These are phyloP conservation scores for Nomada fucata DNA, from an alignment of 2,888 invertebrate species.

Conservation along the genomic window DNA sequence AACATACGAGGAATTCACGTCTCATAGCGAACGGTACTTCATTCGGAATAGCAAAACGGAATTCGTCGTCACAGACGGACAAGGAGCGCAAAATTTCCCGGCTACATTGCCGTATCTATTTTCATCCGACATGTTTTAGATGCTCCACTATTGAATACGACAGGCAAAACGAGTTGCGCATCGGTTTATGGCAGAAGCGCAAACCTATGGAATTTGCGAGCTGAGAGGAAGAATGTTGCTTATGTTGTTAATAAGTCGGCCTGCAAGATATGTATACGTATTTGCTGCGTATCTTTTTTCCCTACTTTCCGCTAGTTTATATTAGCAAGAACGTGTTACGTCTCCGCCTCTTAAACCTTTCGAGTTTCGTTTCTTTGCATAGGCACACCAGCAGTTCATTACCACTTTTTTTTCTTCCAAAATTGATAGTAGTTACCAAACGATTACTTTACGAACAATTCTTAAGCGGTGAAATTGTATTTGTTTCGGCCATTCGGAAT, in stretches of 20 bases:
- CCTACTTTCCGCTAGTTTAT: background rate
- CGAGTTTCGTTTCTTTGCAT: background rate
- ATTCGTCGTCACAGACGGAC: conserved; percentile 35
- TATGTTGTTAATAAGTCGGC: background rate
- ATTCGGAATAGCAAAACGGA: conserved; percentile 35
- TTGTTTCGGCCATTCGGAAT: too few species aligned
- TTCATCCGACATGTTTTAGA: conserved; percentile 40
- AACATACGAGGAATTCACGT: conserved; percentile 28
- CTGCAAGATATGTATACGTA: background rate
- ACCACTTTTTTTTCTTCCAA: too few species aligned
- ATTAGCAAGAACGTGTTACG: too few species aligned
- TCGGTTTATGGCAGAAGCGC: conserved; percentile 27
- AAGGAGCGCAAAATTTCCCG: conserved; percentile 36
- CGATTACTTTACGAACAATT: too few species aligned
- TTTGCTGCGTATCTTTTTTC: background rate
- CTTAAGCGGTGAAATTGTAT: too few species aligned
- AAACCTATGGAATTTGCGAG: conserved; percentile 11
- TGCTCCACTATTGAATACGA: conserved; percentile 49
- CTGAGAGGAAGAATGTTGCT: conserved; percentile 5
- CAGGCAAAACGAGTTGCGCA: conserved; percentile 46
- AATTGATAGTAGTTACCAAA: too few species aligned
- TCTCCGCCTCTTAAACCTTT: background rate
- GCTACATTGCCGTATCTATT: conserved; percentile 46
- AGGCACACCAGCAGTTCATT: too few species aligned
- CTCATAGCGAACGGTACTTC: conserved; percentile 35